Base-by-base conservation (phyloP, 92 coral and sea anemone genomes). In the Diadumene lineata region DNA sequence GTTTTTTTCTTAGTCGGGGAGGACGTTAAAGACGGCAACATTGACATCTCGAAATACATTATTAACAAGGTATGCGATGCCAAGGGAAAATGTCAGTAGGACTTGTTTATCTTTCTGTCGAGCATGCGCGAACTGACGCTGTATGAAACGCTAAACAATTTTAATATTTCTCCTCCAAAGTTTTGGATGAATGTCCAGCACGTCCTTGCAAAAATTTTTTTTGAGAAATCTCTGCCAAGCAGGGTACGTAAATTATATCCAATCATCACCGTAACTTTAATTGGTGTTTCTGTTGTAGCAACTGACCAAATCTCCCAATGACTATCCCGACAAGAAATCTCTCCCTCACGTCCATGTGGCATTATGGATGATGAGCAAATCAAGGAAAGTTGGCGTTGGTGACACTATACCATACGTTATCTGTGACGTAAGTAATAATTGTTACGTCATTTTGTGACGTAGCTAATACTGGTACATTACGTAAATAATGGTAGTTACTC, bases 241-340 rank as follows among this genome's bases (percentile, higher is more conserved):
- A n/a, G n/a, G n/a, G n/a, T n/a, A n/a, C n/a, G n/a, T n/a, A n/a
- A n/a, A n/a, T n/a, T n/a, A n/a, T n/a, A n/a, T n/a, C n/a, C n/a
- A n/a, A n/a, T n/a, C n/a, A n/a, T n/a, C n/a, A n/a, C n/a, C n/a
- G n/a, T n/a, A n/a, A n/a, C n/a, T n/a, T n/a, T n/a, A n/a, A n/a
- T n/a, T n/a, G n/a, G n/a, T 58, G 23, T 58, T 56, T 11, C 34
- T 57, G 24, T 60, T 32, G 24, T 57, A 94, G 98, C 98, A 94
- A 94, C 78, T 94, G 80, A 94, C 98, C 38, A 94, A 94, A 73
- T 86, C 97, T 24, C 98, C 98, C 60, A 79, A 88, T 60, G 98
- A 94, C 84, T 94, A 94, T 78, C 98, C 98, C 15, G 98, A 94
- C 91, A 94, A 94, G 96, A 94, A 94, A 71, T 94, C 98, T 10